Percentiles rank a stretch among this genome's conserved stretches.
These are phyloP conservation scores for Micrastur ruficollis DNA, from an alignment of 2,797 vertebrate genomes.

Conservation along the genomic window DNA sequence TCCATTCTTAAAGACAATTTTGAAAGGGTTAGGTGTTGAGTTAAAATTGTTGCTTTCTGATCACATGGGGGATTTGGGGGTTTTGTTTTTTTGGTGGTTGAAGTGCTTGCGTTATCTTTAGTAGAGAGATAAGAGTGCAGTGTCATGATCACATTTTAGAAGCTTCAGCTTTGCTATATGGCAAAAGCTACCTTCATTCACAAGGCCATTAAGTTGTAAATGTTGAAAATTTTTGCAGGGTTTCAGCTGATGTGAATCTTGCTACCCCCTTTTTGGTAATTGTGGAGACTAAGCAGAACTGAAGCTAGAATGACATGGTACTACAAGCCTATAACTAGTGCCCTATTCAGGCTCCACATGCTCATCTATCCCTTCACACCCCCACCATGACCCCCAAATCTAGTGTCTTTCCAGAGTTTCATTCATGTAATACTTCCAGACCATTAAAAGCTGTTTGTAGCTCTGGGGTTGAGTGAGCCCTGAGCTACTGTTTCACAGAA, in stretches of 20 bases:
- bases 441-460: conserved; percentile 62
- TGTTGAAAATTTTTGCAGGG: conserved; percentile 25
- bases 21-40: conserved; percentile 36
- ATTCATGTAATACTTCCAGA: conserved; percentile 60
- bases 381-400: conserved; percentile 9
- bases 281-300: conserved; percentile 46
- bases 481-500: conserved; percentile 67
- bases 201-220: neutral
- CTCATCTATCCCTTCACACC: neutral
- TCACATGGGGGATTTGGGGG: neutral
- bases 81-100: neutral
- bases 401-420: conserved; percentile 56
- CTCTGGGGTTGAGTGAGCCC: conserved; percentile 52
- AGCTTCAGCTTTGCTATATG: conserved; percentile 48
- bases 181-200: conserved; percentile 20
- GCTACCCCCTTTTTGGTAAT: neutral
- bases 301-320: neutral
- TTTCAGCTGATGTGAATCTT: conserved; percentile 34
- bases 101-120: conserved; percentile 20
- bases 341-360: neutral
- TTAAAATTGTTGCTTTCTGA: conserved; percentile 13
- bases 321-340: neutral
- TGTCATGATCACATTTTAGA: conserved; percentile 8
- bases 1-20: conserved; percentile 54
- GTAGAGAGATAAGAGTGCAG: conserved; percentile 12